These are phyloP conservation scores for Pomacea maculata DNA, from an alignment of 1,140 invertebrate genomes.

Conservation along the genomic window DNA sequence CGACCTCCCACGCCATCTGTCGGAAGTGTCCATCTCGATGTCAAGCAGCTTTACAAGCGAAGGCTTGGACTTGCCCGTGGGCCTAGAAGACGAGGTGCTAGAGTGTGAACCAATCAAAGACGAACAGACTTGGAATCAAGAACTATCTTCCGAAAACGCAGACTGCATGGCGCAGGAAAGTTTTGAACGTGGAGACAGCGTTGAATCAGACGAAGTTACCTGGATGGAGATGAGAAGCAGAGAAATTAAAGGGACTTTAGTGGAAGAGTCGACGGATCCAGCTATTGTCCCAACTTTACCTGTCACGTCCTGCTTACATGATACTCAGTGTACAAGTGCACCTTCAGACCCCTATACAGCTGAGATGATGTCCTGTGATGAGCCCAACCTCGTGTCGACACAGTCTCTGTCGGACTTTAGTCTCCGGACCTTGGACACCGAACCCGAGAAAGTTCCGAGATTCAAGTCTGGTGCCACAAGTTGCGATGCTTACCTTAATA, in stretches of 20 bases:
- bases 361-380: constrained; percentile 1
- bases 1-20: neutral
- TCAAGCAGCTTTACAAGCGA: neutral
- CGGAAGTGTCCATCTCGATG: constrained; percentile 7
- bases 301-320: neutral
- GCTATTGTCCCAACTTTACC: neutral
- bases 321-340: neutral
- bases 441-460: neutral
- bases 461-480: neutral
- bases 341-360: neutral
- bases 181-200: neutral
- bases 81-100: neutral
- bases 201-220: neutral
- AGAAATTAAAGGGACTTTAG: neutral
- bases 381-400: neutral
- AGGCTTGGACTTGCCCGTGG: neutral
- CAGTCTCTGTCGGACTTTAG: constrained; percentile 7
- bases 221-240: neutral
- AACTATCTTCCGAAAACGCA: too few relatives aligned
- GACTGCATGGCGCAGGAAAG: neutral
- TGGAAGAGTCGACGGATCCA: too few relatives aligned
- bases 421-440: neutral
- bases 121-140: neutral
- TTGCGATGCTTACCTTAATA: constrained; percentile 3
- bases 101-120: neutral